Evolutionary conservation across 1,140 invertebrate species (phyloP), one percentile per base, ranked within the genome.

Genomic region (Oryctes rhinoceros): DNA sequence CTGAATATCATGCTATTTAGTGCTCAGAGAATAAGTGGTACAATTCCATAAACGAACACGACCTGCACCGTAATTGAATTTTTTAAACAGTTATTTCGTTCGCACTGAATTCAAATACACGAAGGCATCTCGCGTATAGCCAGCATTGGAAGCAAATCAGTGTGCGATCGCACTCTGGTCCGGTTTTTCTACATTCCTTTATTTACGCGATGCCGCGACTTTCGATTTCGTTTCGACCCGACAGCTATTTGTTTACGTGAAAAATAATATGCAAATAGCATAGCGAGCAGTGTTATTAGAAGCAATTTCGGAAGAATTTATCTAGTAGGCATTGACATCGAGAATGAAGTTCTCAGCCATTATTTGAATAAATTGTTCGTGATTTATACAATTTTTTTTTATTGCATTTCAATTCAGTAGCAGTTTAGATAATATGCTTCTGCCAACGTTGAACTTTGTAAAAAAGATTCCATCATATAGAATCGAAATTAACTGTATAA

Each of bases 181-280:
- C 65, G 65, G 65, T 71, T 71, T 71, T 71, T 71, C 65, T 71
- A 71, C 65, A 71, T 71, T 71, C 65, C 65, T 35, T 7, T 15
- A 71, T 71, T 71, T 18, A 59, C 65, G 65, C 18, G 18, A 13
- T 5, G 30, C 65, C 18, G 65, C 65, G 65, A 71, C 65, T 71
- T 71, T 71, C 65, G 65, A 24, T 71, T 71, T 71, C 65, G 65
- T 71, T 71, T 35, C 35, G 65, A 35, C 65, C 65, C 65, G 65
- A 71, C 65, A 71, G 65, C 24, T 71, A 71, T 71, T 71, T 71
- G 65, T 71, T 71, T 71, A 71, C 65, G 65, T 71, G 20, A 71
- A 71, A 71, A 71, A 71, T 37, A 71, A 30, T 24, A 71, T 71
- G 65, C 24, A 71, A 71, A 71, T 71, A 15, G 53, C n/a, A 59